These are phyloP conservation scores for Volucella inanis DNA, from an alignment of 2,888 invertebrate genomes.

Conservation along the genomic window DNA sequence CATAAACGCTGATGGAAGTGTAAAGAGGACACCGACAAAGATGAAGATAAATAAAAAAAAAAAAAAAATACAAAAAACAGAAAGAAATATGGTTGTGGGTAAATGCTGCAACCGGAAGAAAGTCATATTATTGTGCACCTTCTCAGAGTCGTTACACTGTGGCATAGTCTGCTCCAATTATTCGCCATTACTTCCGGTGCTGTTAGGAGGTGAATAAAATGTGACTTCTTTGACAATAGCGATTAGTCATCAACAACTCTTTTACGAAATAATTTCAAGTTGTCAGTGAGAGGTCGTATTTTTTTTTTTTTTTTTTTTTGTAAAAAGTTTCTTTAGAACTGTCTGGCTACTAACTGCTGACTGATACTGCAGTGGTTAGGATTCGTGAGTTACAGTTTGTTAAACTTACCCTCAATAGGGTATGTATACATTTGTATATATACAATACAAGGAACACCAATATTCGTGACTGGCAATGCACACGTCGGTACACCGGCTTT, in stretches of 20 bases:
- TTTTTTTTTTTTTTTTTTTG: neutral
- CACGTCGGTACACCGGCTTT: too few species aligned
- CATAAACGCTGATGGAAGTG: constrained; percentile 21
- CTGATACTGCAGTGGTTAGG: neutral
- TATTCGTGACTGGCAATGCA: too few species aligned
- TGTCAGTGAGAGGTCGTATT: constrained; percentile 15
- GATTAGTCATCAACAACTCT: constrained; percentile 36
- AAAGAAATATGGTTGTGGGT: neutral
- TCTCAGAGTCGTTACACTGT: constrained; percentile 4
- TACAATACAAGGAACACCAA: too few species aligned
- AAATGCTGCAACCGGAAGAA: constrained; percentile 45
- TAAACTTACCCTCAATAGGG: neutral
- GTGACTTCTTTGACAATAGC: constrained; percentile 48
- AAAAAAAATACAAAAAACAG: neutral
- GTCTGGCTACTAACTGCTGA: constrained; percentile 13
- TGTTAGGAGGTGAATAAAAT: constrained; percentile 40
- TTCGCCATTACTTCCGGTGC: constrained; percentile 48
- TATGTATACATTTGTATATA: neutral
- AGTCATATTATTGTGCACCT: constrained; percentile 17
- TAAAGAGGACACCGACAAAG: constrained; percentile 22
- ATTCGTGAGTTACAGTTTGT: constrained; percentile 16
- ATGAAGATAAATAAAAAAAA: neutral
- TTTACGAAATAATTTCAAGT: constrained; percentile 23
- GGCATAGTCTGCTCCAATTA: constrained; percentile 58
- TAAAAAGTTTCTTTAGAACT: neutral